Base-by-base conservation (phyloP, 2,113 vertebrate genomes). In the Ceyx margarethae region DNA sequence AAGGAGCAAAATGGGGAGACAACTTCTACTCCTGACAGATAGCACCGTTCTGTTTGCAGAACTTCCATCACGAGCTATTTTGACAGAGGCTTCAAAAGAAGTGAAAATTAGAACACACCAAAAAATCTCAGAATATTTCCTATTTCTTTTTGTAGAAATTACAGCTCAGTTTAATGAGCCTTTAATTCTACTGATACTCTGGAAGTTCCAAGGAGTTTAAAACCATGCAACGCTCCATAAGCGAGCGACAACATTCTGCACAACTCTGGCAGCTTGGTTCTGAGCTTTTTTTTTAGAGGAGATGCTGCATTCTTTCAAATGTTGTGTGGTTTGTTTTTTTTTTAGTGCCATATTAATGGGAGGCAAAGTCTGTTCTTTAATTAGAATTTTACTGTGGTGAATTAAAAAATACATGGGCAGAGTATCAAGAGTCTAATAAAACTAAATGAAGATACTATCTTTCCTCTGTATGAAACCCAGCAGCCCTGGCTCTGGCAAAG, bases 371-470 rank as follows among this genome's bases (percentile, higher is more conserved):
- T 94, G 81, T 95, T 96, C 96, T 94, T 96, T 96, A 96, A 96
- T 95, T 94, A 95, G 96, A 87, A 95, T 96, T 95, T 96, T 96
- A 96, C 87, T 93, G 92, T 82, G 79, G 81, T 89, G 96, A 94
- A 96, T 94, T 96, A 96, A 94, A 96, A 92, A 95, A 96, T 87
- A 93, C 94, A 96, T 92, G 94, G 92, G 95, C 91, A 95, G 87
- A 92, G 82, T 91, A 96, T 87, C 92, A 92, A 83, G 91, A 85
- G 94, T 9, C 87, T 89, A 94, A 95, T 95, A 96, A 96, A 96
- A 93, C 87, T 94, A 96, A 96, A 96, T 93, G 75, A 96, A 96
- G 94, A 92, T 61, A 82, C 79, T 85, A 69, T 93, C 79, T 94
- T 85, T 89, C 85, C 89, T 87, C 89, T 57, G 72, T 79, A 86